A percentile compares a stretch with the other conserved stretches of the same genome.
Conservation (phyloP, 2,113 vertebrate species). For the Euleptes europaea region DNA sequence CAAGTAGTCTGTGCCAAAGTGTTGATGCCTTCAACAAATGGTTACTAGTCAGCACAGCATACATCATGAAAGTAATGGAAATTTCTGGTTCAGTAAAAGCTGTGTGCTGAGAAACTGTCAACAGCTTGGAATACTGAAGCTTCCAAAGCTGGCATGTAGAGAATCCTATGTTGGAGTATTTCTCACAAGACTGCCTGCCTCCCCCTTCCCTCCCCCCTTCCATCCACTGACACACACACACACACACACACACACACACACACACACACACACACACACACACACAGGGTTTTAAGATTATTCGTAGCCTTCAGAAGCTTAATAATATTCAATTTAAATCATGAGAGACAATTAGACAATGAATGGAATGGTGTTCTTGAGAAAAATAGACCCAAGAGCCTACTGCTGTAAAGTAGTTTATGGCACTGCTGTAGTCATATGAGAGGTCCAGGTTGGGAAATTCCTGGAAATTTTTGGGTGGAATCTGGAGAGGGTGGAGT, state of each 20-base stretch:
- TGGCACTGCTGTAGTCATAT: neutral
- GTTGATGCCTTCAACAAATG: neutral
- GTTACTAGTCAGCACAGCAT: neutral
- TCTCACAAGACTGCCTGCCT: neutral
- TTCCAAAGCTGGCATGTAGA: neutral
- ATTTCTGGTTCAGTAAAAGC: neutral
- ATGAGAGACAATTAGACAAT: neutral
- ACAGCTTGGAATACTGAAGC: neutral
- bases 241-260: neutral
- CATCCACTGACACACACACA: neutral
- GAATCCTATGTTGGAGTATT: neutral
- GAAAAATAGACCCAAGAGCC: neutral
- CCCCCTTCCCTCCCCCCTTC: too few relatives aligned
- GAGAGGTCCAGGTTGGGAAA: neutral
- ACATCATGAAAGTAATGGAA: neutral
- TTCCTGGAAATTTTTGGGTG: neutral
- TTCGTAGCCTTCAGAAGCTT: neutral
- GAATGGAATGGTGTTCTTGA: neutral
- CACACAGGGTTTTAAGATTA: neutral
- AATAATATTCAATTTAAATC: neutral
- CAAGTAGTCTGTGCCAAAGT: neutral
- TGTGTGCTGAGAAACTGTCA: rapidly evolving
- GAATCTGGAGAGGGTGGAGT: too few relatives aligned
- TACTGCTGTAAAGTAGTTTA: neutral
- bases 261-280: neutral